Evolutionary conservation across 2,113 vertebrate species (phyloP), one percentile per base, ranked within the genome.

Genomic region (Zootoca vivipara): DNA sequence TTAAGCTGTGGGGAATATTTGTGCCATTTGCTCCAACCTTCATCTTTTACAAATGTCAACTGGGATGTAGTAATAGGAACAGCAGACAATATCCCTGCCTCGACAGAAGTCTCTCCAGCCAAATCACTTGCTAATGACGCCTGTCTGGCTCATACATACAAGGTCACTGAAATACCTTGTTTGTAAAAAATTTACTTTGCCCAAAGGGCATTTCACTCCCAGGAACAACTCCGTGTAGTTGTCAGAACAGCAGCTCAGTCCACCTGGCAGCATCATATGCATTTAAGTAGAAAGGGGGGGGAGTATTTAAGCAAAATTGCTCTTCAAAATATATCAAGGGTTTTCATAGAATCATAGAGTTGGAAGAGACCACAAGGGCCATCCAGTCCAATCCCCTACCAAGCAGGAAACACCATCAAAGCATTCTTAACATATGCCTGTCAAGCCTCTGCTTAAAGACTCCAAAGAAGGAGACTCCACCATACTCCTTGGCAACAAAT

Each of bases 151-250:
- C 22, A 2, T 38, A 91, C 87, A 86, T 81, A 88, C 92, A 90
- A 93, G 90, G 93, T 92, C 90, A 52, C 67, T 58, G 78, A 65
- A 30, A 87, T 73, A 16, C 74, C 85, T 88, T 84, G 91, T 92
- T 88, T 33, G 73, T 80, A 81, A 89, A 89, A 87, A 88, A 83
- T 83, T 26, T 28, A 83, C 82, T 93, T 90, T 91, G 89, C 88
- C 90, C 84, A 85, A 90, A 92, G 87, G 89, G 86, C 87, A 86
- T 91, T 90, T 79, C 1, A 0, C 62, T 84, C 80, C 65, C 64
- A 90, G 87, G 72, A 92, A 67, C 69, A 87, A 2, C 35, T 28
- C 69, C 52, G 85, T 42, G 52, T 24, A 22, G 33, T n/a, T 78
- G 65, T 77, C 62, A 58, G 91, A 90, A 85, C 1, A 88, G 85